Percentiles rank a stretch among this genome's conserved stretches.
phyloP scores from a whole-genome alignment of 23 tunicate species.

The Clavelina lepadiformis region DNA sequence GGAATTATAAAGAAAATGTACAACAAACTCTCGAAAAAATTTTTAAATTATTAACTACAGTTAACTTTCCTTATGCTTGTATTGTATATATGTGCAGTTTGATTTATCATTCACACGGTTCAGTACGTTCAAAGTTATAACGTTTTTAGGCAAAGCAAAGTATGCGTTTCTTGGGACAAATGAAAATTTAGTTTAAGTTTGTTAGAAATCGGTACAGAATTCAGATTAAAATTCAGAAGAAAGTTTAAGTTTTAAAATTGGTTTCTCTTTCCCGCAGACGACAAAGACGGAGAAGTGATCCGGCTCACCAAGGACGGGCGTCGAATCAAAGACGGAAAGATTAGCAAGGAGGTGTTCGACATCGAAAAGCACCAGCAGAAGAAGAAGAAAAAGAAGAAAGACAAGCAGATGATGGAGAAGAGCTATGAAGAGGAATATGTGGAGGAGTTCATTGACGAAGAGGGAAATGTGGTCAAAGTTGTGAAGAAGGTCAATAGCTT shows the following conservation, averaged over 20 bases:
- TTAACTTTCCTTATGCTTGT: no score
- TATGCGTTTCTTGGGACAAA: no score
- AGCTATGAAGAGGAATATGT: conserved; percentile 87
- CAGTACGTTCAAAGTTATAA: no score
- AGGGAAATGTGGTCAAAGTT: conserved; percentile 76
- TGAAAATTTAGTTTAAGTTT: no score
- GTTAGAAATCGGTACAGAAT: no score
- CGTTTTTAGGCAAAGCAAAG: no score
- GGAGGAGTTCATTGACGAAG: conserved; percentile 87
- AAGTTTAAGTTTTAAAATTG: background rate
- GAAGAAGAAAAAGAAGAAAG: conserved; percentile 75
- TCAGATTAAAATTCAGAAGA: no score
- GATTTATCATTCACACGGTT: no score
- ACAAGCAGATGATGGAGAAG: conserved; percentile 74
- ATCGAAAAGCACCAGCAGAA: conserved; percentile 79
- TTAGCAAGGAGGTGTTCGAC: conserved; percentile 89
- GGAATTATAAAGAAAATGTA: no score
- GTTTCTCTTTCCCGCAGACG: conserved; percentile 31
- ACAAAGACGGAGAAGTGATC: conserved; percentile 91
- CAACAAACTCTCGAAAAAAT: no score
- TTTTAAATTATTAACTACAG: no score
- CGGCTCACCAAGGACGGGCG: conserved; percentile 74
- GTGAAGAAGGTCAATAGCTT: conserved; percentile 94
- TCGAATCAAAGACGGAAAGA: conserved; percentile 91
- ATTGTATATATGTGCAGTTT: no score